Base-by-base conservation (phyloP, 1,140 invertebrate genomes). In the Tetragonula clypearis region DNA sequence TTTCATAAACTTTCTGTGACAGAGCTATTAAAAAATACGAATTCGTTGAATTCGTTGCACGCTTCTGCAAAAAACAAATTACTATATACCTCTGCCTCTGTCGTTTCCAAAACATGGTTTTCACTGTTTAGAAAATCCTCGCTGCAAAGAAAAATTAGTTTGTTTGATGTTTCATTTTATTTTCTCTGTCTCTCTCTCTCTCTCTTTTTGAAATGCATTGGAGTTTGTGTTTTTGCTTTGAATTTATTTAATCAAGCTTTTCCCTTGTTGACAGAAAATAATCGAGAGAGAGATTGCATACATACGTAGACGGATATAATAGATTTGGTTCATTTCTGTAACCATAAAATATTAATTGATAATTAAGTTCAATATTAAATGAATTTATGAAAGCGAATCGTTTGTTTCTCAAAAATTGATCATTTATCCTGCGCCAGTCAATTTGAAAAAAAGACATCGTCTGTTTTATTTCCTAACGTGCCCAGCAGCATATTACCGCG, bases 1-100 rank as follows among this genome's bases (percentile, higher is more conserved):
- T 72, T n/a, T 56, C 68, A 58, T 72, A 35, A 72, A 49, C 79
- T 30, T 17, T 4, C 55, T 23, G 55, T 73, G 55, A 80, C 68
- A 58, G 23, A 49, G 30, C 68, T 49, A 73, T 72, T 49, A 58
- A 73, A 80, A 72, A 49, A 55, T 21, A 30, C 68, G 35, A 19
- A 49, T 49, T 60, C 55, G 1, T 12, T 35, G 35, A 15, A 58
- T 4, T 23, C 56, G 56, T 49, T 49, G 15, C 5, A 8, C 17
- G 55, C n/a, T 23, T 17, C 15, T 71, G 14, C 21, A 9, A 71
- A 80, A 30, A 35, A 30, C 21, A 19, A 55, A 62, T 41, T 55
- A 55, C 49, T 4, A 17, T 55, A 12, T 30, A 6, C 21, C 6
- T 41, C 35, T 11, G 15, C 23, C 19, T 49, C 2, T 35, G 6